Conservation (phyloP, 2,113 vertebrate genomes). For the Paramisgurnus dabryanus region DNA sequence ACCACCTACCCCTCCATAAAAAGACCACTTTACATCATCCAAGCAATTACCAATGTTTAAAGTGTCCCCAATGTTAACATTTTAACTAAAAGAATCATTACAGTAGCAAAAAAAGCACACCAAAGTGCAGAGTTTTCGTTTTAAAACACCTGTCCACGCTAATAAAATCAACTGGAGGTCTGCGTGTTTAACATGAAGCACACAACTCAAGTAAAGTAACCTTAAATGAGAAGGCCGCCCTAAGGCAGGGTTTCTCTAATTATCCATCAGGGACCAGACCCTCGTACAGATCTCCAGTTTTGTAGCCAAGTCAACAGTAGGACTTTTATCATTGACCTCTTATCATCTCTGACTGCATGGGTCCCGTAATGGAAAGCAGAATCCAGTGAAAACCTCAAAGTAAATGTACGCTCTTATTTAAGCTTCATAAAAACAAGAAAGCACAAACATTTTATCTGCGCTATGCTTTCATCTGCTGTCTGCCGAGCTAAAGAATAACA, state of each 20-base stretch:
- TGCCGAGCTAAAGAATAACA: conserved; percentile 68
- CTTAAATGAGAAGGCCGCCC: conserved; percentile 25
- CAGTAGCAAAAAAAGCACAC: too few relatives aligned
- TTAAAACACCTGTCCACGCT: conserved; percentile 71
- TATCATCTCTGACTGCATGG: conserved; percentile 64
- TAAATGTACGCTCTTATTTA: conserved; percentile 68
- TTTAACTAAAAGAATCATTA: too few relatives aligned
- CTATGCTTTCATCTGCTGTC: conserved; percentile 70
- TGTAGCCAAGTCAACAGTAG: conserved; percentile 58
- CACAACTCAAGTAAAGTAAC: conserved; percentile 38
- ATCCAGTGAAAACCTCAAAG: conserved; percentile 65
- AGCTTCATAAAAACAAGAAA: conserved; percentile 71
- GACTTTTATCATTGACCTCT: conserved; percentile 66
- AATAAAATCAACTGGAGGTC: conserved; percentile 66
- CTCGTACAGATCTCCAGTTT: not conserved
- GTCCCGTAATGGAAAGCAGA: conserved; percentile 77
- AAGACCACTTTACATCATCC: not conserved
- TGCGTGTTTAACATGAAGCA: too few relatives aligned
- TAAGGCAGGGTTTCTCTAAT: conserved; percentile 45
- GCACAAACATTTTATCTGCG: conserved; percentile 75
- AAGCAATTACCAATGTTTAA: not conserved
- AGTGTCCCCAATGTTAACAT: too few relatives aligned
- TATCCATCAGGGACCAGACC: conserved; percentile 27
- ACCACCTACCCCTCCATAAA: not conserved
- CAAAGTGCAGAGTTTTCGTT: too few relatives aligned